Evolutionary conservation across 2,888 invertebrate species (phyloP), one percentile per base, ranked within the genome.

Genomic region (Epicampocera succincta): DNA sequence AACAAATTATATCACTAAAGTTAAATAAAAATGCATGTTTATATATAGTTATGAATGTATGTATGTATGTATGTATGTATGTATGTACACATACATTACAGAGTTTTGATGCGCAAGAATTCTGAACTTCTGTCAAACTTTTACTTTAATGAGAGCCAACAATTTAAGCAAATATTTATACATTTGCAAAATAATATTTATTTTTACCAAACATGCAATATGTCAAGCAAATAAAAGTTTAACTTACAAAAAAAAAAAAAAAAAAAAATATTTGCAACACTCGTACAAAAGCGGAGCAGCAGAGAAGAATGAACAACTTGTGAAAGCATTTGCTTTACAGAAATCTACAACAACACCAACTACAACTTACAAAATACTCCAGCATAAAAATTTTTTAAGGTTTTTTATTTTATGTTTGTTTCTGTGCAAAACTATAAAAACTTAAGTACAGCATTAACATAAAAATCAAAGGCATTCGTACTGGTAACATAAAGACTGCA

Each of bases 171-270:
- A 77, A 71, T 56, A 63, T 71, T 77, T 63, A 9, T 56, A 50
- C 48, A 42, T 54, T 54, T 50, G 42, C 60, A 25, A 40, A 50
- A 6, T 6, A 50, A 56, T 42, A 77, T 58, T 71, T 71, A 71
- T 71, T 71, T 77, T 56, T 17, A 50, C 38, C 71, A 42, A 44
- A 71, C 71, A 72, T 65, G 77, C 77, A 71, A 71, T 65, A 65
- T 65, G 56, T 48, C 56, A 50, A 65, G 48, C n/a, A 69, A 71
- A 77, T 33, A 71, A 3, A 63, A 69, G n/a, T 77, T 63, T 40
- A 56, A 17, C 54, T 68, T 63, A 15, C n/a, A n/a, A n/a, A n/a
- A n/a, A n/a, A n/a, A n/a, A n/a, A n/a, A n/a, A n/a, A n/a, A n/a
- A n/a, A n/a, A 13, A 63, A 38, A 21, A 50, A 40, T 33, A 33